phyloP scores from a whole-genome alignment of 2,888 invertebrate genomes.

The Plutella xylostella region DNA sequence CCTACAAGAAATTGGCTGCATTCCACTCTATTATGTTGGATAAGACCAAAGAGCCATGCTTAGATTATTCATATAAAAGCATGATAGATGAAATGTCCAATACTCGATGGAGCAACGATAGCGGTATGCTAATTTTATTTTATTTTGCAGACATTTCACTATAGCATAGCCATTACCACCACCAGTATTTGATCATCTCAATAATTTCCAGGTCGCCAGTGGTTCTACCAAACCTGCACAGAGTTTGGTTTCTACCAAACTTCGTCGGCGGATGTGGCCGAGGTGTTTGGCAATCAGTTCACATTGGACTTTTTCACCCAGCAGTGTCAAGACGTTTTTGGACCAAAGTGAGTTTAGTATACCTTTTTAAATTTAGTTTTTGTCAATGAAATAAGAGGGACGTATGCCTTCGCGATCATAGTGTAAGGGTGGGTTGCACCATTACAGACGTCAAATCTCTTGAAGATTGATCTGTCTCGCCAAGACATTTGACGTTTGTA shows the following conservation, averaged over 20 bases:
- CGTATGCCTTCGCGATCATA: no score
- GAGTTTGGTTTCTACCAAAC: conserved; percentile 98
- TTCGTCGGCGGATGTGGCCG: conserved; percentile 72
- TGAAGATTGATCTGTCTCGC: no score
- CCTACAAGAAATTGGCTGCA: conserved; percentile 76
- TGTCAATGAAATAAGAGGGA: no score
- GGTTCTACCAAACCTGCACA: conserved; percentile 96
- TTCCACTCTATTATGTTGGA: conserved; percentile 79
- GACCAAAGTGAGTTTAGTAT: conserved; percentile 72
- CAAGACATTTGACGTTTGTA: no score
- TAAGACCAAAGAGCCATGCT: conserved; percentile 76
- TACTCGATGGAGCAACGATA: conserved; percentile 70
- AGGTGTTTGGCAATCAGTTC: conserved; percentile 82
- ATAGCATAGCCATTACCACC: no score
- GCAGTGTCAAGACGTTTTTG: conserved; percentile 88
- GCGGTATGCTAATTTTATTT: conserved; percentile 61
- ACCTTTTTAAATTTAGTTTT: no score
- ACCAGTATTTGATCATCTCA: no score
- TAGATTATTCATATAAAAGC: conserved; percentile 85
- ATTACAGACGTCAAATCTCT: no score
- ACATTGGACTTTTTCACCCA: conserved; percentile 81
- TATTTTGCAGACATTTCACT: no score
- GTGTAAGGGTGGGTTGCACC: no score
- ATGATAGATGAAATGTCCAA: conserved; percentile 78
- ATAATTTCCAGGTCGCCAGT: conserved; percentile 84